Conservation (phyloP, 2,113 vertebrate genomes). For the Nesogale talazaci region DNA sequence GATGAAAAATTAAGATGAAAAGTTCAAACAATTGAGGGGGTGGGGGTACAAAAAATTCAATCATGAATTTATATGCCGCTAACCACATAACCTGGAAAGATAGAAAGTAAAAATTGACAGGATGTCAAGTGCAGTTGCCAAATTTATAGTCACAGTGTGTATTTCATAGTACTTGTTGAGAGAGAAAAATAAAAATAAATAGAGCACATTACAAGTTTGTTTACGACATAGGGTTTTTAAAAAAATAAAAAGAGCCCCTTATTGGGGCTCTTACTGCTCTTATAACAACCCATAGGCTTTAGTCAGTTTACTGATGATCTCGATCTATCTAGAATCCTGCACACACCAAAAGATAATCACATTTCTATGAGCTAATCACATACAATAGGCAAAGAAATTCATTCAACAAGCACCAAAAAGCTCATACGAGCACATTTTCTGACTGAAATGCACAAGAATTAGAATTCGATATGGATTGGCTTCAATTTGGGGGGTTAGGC, state of each 20-base stretch:
- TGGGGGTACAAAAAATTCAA: no score
- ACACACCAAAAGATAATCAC: neutral
- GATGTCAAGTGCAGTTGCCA: neutral
- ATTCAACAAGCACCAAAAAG: neutral
- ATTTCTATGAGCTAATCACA: neutral
- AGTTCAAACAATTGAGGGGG: no score
- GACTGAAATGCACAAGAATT: neutral
- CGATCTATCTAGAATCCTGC: neutral
- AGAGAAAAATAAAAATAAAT: neutral
- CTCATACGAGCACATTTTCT: neutral
- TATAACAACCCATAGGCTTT: neutral
- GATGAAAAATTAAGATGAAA: no score
- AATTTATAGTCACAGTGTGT: neutral
- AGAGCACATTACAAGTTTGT: neutral
- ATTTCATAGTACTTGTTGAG: neutral
- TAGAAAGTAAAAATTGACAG: neutral
- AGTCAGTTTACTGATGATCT: neutral
- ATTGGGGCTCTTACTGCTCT: no score
- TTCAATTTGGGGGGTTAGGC: neutral
- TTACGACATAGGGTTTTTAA: neutral
- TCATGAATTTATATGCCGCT: conserved; percentile 1
- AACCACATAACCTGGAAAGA: neutral
- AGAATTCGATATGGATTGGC: neutral
- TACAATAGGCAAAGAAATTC: neutral
- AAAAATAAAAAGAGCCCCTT: no score